These are phyloP conservation scores for Channallabes apus DNA, from an alignment of 2,797 vertebrate species.

Conservation along the genomic window DNA sequence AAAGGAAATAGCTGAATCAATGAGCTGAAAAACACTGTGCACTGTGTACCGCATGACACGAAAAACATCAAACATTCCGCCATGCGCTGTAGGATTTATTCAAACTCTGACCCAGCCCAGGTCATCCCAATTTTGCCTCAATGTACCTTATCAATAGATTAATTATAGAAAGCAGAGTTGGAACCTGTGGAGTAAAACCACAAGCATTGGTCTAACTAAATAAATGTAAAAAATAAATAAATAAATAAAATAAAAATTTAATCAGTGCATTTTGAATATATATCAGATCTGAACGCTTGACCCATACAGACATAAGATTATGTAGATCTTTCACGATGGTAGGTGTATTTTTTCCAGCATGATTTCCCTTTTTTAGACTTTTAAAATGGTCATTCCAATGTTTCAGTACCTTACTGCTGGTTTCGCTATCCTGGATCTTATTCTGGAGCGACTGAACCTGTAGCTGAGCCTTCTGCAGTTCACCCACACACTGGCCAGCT, in stretches of 20 bases:
- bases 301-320: neutral
- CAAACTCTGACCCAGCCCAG: neutral
- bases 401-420: conserved; percentile 83
- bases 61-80: neutral
- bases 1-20: neutral
- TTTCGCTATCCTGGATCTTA: conserved; percentile 83
- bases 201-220: neutral
- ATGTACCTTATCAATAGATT: neutral
- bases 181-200: neutral
- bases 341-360: neutral
- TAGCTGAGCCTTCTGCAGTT: conserved; percentile 80
- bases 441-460: conserved; percentile 81
- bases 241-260: neutral
- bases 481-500: conserved; percentile 70
- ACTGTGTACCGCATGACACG: neutral
- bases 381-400: neutral
- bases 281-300: neutral
- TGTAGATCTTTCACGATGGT: neutral
- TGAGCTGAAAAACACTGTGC: neutral
- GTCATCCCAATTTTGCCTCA: neutral
- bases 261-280: neutral
- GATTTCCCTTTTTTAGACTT: neutral
- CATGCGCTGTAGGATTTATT: neutral
- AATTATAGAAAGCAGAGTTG: neutral
- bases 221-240: neutral